Conservation (phyloP, 1,140 invertebrate genomes). For the Galleria mellonella region DNA sequence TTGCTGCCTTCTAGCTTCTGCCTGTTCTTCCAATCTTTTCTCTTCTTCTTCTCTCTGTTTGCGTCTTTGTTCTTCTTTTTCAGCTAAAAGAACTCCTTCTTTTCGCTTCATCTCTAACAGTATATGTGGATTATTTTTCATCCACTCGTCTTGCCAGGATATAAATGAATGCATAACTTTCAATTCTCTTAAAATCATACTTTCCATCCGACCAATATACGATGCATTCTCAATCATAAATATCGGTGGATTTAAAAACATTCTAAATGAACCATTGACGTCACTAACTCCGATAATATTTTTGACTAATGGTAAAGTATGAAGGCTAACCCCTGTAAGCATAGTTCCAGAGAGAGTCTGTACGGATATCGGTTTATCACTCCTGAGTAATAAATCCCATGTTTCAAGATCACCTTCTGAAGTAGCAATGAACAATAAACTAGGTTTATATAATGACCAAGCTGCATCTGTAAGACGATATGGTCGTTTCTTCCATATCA, state of each 20-base stretch:
- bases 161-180: slow-evolving; percentile 56
- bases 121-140: slow-evolving; percentile 56
- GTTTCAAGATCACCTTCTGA: slow-evolving; percentile 58
- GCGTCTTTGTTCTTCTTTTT: slow-evolving; percentile 62
- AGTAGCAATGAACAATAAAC: slow-evolving; percentile 53
- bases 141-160: slow-evolving; percentile 58
- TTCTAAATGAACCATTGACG: slow-evolving; percentile 76
- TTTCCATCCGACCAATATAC: slow-evolving; percentile 41
- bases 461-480: slow-evolving; percentile 48
- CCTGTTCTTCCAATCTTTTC: slow-evolving; percentile 52
- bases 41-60: slow-evolving; percentile 52
- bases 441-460: slow-evolving; percentile 66
- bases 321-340: slow-evolving; percentile 73
- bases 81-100: slow-evolving; percentile 45
- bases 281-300: slow-evolving; percentile 76
- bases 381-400: slow-evolving; percentile 62
- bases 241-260: slow-evolving; percentile 73
- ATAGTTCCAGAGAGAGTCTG: slow-evolving; percentile 59
- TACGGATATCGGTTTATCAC: slow-evolving; percentile 53
- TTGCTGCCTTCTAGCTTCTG: slow-evolving; percentile 41
- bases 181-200: slow-evolving; percentile 53
- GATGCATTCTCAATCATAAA: slow-evolving; percentile 56
- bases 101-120: slow-evolving; percentile 57
- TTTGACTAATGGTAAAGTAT: slow-evolving; percentile 63
- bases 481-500: slow-evolving; percentile 59